A percentile compares a stretch with the other conserved stretches of the same genome.
phyloP scores from a whole-genome alignment of 2,797 vertebrate genomes.

The Urophycis tenuis region DNA sequence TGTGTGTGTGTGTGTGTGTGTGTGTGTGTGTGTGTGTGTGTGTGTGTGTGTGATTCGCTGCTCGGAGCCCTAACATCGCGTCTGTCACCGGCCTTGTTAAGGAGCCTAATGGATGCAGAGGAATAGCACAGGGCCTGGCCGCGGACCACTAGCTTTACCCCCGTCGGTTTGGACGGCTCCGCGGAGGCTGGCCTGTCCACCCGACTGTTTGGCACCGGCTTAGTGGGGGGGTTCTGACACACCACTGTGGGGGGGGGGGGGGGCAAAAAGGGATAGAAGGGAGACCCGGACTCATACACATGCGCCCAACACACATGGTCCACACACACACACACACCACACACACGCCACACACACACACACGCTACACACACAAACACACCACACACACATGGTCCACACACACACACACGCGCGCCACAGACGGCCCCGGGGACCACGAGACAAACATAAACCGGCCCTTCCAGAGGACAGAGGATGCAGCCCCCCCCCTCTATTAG shows the following conservation, averaged over 20 bases:
- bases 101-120: neutral
- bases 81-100: neutral
- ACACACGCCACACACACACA: too few species aligned
- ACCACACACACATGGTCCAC: too few species aligned
- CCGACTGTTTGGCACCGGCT: neutral
- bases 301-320: too few species aligned
- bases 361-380: neutral
- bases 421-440: neutral
- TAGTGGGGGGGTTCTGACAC: too few species aligned
- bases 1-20: too few species aligned
- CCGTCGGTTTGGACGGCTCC: neutral
- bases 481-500: conserved; percentile 37
- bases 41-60: too few species aligned
- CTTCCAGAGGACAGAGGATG: conserved; percentile 48
- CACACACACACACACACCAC: too few species aligned
- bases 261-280: too few species aligned
- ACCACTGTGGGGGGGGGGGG: too few species aligned
- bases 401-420: too few species aligned
- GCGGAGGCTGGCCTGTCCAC: neutral
- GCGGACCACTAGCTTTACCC: neutral
- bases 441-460: conserved; percentile 37
- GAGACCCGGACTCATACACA: neutral
- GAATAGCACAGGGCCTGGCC: neutral
- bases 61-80: neutral
- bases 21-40: too few species aligned